Evolutionary conservation across 2,113 vertebrate genomes (phyloP).

Genomic region (Ursus arctos): DNA sequence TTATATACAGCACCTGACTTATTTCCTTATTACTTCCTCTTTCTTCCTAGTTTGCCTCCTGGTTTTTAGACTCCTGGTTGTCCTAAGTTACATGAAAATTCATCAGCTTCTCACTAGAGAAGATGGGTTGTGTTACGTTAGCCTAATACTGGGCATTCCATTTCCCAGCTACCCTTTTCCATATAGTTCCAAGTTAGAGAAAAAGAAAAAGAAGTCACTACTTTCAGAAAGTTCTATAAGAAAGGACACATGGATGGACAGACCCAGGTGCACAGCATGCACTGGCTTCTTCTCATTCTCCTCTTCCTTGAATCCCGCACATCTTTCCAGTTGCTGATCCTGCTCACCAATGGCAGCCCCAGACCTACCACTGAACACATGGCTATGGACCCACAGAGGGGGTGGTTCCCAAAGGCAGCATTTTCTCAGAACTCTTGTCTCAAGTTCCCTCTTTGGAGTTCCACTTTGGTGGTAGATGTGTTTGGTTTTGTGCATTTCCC

Average conservation of each 20-base stretch:
- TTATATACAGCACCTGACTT: neutral
- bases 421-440: neutral
- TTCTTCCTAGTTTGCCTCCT: neutral
- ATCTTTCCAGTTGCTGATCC: neutral
- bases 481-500: neutral
- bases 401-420: neutral
- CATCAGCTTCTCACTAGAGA: neutral
- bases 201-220: neutral
- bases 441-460: neutral
- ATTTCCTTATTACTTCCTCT: neutral
- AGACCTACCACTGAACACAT: neutral
- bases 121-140: neutral
- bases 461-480: neutral
- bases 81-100: neutral
- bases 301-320: neutral
- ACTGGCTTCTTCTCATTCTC: neutral
- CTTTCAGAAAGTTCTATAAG: neutral
- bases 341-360: neutral
- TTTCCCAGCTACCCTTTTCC: neutral
- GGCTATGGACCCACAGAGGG: neutral
- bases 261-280: neutral
- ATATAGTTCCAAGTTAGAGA: neutral
- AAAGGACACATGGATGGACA: neutral
- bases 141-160: neutral
- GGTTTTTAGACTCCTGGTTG: neutral